Conservation (phyloP, 2,797 vertebrate genomes). For the Catostomus latipinnis region DNA sequence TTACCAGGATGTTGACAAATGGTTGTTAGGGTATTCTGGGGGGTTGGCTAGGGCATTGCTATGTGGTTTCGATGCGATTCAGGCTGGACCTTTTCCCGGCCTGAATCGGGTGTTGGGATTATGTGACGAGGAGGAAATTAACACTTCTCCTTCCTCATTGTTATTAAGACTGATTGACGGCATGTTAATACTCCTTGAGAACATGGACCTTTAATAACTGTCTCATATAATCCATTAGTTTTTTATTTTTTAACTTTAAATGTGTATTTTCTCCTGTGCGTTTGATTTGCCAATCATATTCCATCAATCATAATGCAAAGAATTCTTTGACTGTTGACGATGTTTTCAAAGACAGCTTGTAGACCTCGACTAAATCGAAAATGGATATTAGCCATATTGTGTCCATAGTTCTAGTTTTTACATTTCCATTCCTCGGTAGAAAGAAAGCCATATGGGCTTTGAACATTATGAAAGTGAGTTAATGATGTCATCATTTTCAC, state of each 20-base stretch:
- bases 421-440: too few relatives aligned
- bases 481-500: too few relatives aligned
- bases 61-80: too few relatives aligned
- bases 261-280: conserved; percentile 59
- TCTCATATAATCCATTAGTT: conserved; percentile 73
- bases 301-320: conserved; percentile 55
- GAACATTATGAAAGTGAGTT: too few relatives aligned
- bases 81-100: too few relatives aligned
- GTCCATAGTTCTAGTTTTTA: conserved; percentile 21
- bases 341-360: conserved; percentile 72
- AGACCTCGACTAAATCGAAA: conserved; percentile 72
- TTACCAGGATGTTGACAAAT: too few relatives aligned
- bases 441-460: too few relatives aligned
- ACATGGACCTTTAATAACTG: conserved; percentile 66
- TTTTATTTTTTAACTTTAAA: conserved; percentile 59
- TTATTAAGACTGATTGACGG: conserved; percentile 46
- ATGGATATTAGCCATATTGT: conserved; percentile 68
- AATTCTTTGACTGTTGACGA: conserved; percentile 74
- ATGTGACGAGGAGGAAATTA: conserved; percentile 27
- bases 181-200: conserved; percentile 62
- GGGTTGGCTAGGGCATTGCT: too few relatives aligned
- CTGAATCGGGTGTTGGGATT: too few relatives aligned
- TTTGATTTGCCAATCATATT: conserved; percentile 59
- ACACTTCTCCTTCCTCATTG: conserved; percentile 47
- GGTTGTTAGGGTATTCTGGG: too few relatives aligned